Percentiles rank a stretch among this genome's conserved stretches.
Conservation (phyloP, 2,113 vertebrate species). For the Sapajus apella region DNA sequence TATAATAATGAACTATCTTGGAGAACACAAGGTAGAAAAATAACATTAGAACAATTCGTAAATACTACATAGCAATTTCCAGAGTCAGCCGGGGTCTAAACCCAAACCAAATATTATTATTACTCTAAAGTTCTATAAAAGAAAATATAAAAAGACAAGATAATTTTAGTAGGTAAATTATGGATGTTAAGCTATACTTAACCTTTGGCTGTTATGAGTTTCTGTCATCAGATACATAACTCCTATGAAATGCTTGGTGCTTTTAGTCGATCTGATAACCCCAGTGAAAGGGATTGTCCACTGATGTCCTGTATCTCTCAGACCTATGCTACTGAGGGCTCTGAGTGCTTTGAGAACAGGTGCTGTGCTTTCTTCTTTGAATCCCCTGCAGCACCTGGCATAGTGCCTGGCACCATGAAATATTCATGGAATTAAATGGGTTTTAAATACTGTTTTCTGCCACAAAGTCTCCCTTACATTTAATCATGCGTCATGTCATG, state of each 20-base stretch:
- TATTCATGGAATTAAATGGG: not conserved
- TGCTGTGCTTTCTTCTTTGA: not conserved
- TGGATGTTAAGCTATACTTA: constrained; percentile 47
- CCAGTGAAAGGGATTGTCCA: not conserved
- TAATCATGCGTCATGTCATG: not conserved
- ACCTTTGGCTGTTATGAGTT: constrained; percentile 63
- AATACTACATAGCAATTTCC: constrained; percentile 46
- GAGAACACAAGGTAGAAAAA: constrained; percentile 48
- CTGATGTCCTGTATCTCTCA: not conserved
- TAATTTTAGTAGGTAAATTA: constrained; percentile 73
- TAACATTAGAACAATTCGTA: constrained; percentile 40
- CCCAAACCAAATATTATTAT: constrained; percentile 41
- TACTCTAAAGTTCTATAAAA: constrained; percentile 55
- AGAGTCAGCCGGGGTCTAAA: not conserved
- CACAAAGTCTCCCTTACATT: not conserved
- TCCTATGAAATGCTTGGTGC: constrained; percentile 50
- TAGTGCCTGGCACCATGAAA: not conserved
- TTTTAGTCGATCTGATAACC: not conserved
- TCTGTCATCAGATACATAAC: constrained; percentile 46
- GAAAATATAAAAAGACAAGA: constrained; percentile 65
- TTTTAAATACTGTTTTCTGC: not conserved
- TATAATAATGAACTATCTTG: not conserved
- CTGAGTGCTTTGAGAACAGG: not conserved
- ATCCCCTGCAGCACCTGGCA: not conserved
- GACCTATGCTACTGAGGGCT: not conserved